These are phyloP conservation scores for Lynx canadensis DNA, from an alignment of 2,113 vertebrate genomes.

Conservation along the genomic window DNA sequence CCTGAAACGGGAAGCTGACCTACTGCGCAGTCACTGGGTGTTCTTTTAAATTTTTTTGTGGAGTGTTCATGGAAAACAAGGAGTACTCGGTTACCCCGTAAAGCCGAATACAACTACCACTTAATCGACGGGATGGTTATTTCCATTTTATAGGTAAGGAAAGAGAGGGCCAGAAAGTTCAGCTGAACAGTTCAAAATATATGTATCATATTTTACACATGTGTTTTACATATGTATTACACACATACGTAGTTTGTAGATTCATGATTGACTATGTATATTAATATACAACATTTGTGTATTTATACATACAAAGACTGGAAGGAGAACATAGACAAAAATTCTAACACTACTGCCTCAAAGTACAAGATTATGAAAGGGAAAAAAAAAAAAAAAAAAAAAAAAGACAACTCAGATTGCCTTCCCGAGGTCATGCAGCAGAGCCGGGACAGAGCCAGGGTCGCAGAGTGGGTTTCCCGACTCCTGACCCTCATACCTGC, in stretches of 20 bases:
- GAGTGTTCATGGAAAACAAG: neutral
- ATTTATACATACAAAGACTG: neutral
- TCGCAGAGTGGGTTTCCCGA: neutral
- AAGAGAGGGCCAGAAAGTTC: neutral
- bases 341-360: neutral
- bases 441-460: too few species aligned
- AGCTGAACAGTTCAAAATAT: neutral
- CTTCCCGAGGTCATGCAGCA: neutral
- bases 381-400: neutral
- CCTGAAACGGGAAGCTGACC: neutral
- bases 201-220: neutral
- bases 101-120: neutral
- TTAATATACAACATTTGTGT: neutral
- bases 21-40: neutral
- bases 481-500: fast-evolving
- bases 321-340: neutral
- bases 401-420: neutral
- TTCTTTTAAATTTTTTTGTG: neutral
- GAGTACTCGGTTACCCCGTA: neutral
- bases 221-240: neutral
- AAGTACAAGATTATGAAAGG: neutral
- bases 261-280: neutral
- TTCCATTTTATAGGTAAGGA: neutral
- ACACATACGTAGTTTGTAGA: neutral
- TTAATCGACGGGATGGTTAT: neutral